Percentiles rank a stretch among this genome's conserved stretches.
Conservation (phyloP, 2,113 vertebrate genomes). For the Athene noctua region DNA sequence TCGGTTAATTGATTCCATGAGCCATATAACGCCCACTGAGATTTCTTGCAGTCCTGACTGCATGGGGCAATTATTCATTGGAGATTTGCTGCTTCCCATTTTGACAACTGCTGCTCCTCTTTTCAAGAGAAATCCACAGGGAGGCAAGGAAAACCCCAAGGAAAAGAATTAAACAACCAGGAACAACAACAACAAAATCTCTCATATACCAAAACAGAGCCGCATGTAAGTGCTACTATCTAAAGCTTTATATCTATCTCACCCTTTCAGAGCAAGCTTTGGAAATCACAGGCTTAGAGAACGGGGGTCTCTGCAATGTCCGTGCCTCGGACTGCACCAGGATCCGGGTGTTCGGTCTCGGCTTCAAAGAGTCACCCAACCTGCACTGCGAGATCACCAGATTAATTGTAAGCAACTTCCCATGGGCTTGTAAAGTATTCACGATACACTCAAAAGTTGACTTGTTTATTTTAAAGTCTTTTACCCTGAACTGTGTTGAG, state of each 20-base stretch:
- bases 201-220: not conserved
- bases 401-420: conserved; percentile 68
- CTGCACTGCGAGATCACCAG: conserved; percentile 74
- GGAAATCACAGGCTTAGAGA: conserved; percentile 74
- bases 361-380: conserved; percentile 62
- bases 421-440: not conserved
- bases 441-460: not conserved
- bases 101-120: not conserved
- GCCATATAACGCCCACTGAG: not conserved
- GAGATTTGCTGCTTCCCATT: not conserved
- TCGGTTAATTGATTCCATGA: not conserved
- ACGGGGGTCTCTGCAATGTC: conserved; percentile 69
- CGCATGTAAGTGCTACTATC: not conserved
- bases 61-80: not conserved
- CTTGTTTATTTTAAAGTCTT: not conserved
- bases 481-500: not conserved
- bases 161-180: not conserved
- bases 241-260: not conserved
- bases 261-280: conserved; percentile 53
- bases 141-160: not conserved
- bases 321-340: conserved; percentile 55
- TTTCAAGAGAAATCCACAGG: not conserved
- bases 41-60: not conserved
- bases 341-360: conserved; percentile 53
- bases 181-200: not conserved